Conservation (phyloP, 2,113 vertebrate species). For the Trematocara variabile region DNA sequence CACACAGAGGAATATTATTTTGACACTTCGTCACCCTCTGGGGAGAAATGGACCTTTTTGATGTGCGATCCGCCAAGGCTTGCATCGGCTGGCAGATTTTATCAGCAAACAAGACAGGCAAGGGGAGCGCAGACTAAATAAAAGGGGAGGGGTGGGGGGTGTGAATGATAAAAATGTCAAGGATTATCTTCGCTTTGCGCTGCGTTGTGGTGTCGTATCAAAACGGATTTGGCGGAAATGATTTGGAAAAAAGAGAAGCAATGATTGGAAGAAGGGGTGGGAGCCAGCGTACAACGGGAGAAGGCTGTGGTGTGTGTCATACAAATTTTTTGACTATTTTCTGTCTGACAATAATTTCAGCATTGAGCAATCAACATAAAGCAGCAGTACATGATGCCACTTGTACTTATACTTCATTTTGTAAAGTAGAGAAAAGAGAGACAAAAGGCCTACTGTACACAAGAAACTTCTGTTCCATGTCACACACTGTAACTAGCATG, state of each 20-base stretch:
- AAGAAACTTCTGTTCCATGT: neutral
- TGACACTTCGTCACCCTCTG: slow-evolving; percentile 68
- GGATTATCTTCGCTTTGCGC: slow-evolving; percentile 73
- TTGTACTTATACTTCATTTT: neutral
- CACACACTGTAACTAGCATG: neutral
- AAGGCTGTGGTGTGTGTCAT: neutral
- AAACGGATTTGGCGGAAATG: slow-evolving; percentile 72
- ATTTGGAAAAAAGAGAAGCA: slow-evolving; percentile 65
- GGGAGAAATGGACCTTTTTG: slow-evolving; percentile 68
- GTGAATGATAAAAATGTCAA: slow-evolving; percentile 73
- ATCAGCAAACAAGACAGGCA: slow-evolving; percentile 70
- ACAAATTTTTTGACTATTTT: neutral
- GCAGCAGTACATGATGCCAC: neutral
- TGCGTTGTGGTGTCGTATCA: slow-evolving; percentile 70
- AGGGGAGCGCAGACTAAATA: slow-evolving; percentile 65
- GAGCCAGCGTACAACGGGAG: neutral
- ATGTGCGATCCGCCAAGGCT: slow-evolving; percentile 73
- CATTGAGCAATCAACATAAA: neutral
- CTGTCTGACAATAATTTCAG: slow-evolving; percentile 17
- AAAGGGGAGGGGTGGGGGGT: slow-evolving; percentile 43
- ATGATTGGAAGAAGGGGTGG: slow-evolving; percentile 18
- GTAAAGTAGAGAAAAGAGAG: neutral
- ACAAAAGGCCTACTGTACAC: neutral
- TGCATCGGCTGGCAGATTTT: slow-evolving; percentile 71
- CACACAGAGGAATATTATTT: slow-evolving; percentile 62